A percentile compares a stretch with the other conserved stretches of the same genome.
Evolutionary conservation across 2,113 vertebrate genomes (phyloP).

Genomic region (Tyto alba): DNA sequence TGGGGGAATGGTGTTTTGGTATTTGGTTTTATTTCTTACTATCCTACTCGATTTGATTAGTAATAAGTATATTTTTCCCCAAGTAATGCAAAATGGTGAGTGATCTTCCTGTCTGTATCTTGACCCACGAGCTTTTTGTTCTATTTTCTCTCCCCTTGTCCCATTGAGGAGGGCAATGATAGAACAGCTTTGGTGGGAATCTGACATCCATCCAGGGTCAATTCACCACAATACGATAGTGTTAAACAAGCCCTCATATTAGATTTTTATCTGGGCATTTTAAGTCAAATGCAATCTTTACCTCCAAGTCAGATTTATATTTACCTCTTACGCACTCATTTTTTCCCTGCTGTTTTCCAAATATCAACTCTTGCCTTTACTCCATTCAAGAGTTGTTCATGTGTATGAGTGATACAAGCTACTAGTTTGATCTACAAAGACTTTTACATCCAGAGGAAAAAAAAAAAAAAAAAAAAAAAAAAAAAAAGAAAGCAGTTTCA

Average conservation of each 20-base stretch:
- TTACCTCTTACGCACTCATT: not conserved
- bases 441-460: not conserved
- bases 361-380: not conserved
- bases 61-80: too few species aligned
- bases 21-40: too few species aligned
- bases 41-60: too few species aligned
- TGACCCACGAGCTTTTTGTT: too few species aligned
- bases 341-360: not conserved
- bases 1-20: too few species aligned
- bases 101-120: too few species aligned
- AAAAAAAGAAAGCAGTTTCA: rapidly evolving
- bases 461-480: too few species aligned
- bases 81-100: too few species aligned
- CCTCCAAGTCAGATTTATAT: conserved; percentile 10
- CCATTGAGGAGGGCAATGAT: too few species aligned
- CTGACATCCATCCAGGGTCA: too few species aligned
- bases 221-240: not conserved
- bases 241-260: not conserved
- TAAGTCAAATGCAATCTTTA: conserved; percentile 7
- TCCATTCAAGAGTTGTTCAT: not conserved
- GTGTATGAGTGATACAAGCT: not conserved
- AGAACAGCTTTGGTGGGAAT: too few species aligned
- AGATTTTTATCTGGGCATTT: conserved; percentile 15
- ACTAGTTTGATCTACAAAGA: not conserved
- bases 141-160: too few species aligned